These are phyloP conservation scores for Noturus placidus DNA, from an alignment of 2,113 vertebrate genomes.

Conservation along the genomic window DNA sequence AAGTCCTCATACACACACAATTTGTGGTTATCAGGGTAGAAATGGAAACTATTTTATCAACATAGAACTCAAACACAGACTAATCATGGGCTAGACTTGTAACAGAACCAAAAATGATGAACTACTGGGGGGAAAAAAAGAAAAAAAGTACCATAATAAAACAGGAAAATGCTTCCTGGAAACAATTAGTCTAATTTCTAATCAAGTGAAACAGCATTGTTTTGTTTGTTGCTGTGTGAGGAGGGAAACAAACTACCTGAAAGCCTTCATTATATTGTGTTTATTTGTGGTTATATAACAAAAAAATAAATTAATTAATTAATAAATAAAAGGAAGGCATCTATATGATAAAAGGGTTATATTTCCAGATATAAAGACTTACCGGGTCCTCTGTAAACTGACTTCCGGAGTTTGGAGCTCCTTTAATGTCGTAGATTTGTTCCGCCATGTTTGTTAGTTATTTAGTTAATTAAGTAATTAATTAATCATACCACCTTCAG, in stretches of 20 bases:
- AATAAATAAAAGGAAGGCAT: too few relatives aligned
- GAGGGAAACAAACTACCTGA: not conserved
- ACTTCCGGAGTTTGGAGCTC: constrained; percentile 64
- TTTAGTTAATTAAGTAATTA: not conserved
- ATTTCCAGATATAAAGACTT: constrained; percentile 32
- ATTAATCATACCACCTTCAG: constrained; percentile 54
- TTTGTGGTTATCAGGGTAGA: not conserved
- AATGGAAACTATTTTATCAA: not conserved
- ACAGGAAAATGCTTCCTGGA: not conserved
- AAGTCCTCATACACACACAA: not conserved
- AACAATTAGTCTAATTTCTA: not conserved
- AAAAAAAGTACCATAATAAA: fast-evolving
- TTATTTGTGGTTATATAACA: not conserved
- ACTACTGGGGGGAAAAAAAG: not conserved
- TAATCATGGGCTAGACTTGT: not conserved
- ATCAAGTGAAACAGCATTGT: not conserved
- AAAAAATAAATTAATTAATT: too few relatives aligned
- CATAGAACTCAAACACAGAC: not conserved
- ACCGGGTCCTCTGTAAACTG: constrained; percentile 71
- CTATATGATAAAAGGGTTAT: not conserved
- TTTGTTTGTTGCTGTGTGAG: not conserved
- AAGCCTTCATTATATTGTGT: not conserved
- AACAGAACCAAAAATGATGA: not conserved
- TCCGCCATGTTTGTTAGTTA: constrained; percentile 69
- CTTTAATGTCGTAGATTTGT: constrained; percentile 62